A percentile compares a stretch with the other conserved stretches of the same genome.
Conservation (phyloP, 2,888 invertebrate species). For the Sarcophaga variegata region DNA sequence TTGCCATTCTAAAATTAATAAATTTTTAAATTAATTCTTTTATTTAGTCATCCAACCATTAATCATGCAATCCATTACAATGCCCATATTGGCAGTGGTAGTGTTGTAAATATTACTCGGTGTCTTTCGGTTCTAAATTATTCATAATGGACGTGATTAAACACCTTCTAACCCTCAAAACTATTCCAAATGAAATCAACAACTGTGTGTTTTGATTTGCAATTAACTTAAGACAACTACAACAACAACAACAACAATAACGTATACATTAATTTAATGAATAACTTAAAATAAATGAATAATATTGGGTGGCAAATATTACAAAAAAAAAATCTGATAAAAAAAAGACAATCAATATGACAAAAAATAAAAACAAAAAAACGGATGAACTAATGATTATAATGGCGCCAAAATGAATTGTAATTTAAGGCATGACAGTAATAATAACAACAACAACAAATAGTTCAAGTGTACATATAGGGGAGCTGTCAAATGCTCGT, state of each 20-base stretch:
- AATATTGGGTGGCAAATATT: neutral
- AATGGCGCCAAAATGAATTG: neutral
- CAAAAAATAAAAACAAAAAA: conserved; percentile 14
- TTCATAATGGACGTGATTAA: conserved; percentile 33
- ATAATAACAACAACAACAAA: conserved; percentile 5
- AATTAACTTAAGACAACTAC: conserved; percentile 17
- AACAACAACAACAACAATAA: conserved; percentile 15
- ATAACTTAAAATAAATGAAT: conserved; percentile 13
- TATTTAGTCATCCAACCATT: too few species aligned
- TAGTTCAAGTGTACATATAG: conserved; percentile 33
- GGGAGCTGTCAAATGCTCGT: conserved; percentile 32
- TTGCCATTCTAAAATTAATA: too few species aligned
- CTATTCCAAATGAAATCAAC: neutral
- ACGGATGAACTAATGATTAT: neutral
- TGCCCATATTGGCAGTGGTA: too few species aligned
- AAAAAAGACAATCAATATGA: neutral
- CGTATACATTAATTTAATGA: neutral
- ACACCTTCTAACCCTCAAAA: conserved; percentile 43
- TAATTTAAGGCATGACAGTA: neutral
- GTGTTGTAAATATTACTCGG: too few species aligned
- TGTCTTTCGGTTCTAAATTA: neutral
- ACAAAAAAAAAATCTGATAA: conserved; percentile 34
- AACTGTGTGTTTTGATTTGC: conserved; percentile 1
- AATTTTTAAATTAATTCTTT: too few species aligned
- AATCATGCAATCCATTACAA: too few species aligned